Base-by-base conservation (phyloP, 2,113 vertebrate genomes). In the Anguilla rostrata region DNA sequence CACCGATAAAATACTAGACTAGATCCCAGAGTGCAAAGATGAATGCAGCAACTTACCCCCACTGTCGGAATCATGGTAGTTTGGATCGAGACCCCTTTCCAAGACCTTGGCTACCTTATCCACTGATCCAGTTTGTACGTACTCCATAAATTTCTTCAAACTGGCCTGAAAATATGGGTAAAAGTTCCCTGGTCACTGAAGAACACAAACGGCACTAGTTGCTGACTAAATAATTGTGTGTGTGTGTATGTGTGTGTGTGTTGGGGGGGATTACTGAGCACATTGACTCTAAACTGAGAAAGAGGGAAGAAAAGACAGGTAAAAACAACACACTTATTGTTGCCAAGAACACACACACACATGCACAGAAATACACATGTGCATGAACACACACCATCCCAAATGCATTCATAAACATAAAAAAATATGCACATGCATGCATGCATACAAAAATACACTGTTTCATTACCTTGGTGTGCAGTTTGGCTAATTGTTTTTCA, bases 401-500 rank as follows among this genome's bases (percentile, higher is more conserved):
- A 2, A 29, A 39, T 34, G 34, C 34, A 84, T 15, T 56, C 15
- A 56, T 56, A 15, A 15, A 56, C 60, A 63, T 9, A 14, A 12
- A 63, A 16, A 15, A 1, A 2, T 34, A 34, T 34, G 34, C 34
- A 34, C 34, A 34, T 34, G 34, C 11, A 46, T 34, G 43, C 43
- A 39, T 20, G 75, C 11, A 78, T 5, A 78, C 14, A 85, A 0
- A 56, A 41, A 79, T 16, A 85, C 75, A 46, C 41, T 53, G 0
- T 46, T 12, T 12, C 1, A 46, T 53, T 93, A 99, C 98, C 98
- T 99, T 99, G 0, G 97, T 97, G 90, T 98, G 97, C 86, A 99
- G 93, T 89, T 99, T 99, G 87, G 98, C 95, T 90, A 99, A 93
- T 84, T 98, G 97, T 87, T 99, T 99, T 92, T 99, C 98, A 92